A percentile compares a stretch with the other conserved stretches of the same genome.
Conservation (phyloP, 2,797 vertebrate genomes). For the Lerista edwardsae region DNA sequence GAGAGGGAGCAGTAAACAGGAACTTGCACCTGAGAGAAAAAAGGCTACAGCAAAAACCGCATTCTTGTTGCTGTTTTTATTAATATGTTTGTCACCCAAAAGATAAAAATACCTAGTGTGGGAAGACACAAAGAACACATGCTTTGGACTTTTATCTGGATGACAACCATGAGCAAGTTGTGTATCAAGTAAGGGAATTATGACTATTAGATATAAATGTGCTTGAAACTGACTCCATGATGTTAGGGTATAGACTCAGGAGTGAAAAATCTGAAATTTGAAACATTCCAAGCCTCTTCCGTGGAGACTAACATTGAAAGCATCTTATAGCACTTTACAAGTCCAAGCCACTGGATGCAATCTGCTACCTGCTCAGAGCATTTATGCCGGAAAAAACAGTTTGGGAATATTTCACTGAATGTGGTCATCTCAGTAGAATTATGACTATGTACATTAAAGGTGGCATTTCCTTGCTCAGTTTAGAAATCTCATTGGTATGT, state of each 20-base stretch:
- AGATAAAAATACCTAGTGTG: constrained; percentile 22
- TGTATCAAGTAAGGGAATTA: background rate
- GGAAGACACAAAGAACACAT: background rate
- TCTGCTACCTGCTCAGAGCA: background rate
- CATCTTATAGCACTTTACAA: background rate
- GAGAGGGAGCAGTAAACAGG: background rate
- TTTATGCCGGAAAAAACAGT: background rate
- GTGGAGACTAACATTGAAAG: background rate
- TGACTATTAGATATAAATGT: background rate
- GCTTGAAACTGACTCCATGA: background rate
- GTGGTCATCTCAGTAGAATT: background rate
- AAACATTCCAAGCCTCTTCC: background rate
- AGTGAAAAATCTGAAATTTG: background rate
- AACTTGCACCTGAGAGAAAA: background rate
- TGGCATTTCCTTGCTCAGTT: background rate
- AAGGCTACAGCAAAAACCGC: constrained; percentile 1
- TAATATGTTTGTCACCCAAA: constrained; percentile 35
- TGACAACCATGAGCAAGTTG: background rate
- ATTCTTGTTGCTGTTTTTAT: constrained; percentile 17
- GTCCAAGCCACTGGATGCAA: background rate
- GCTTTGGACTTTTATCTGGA: background rate
- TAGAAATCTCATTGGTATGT: background rate
- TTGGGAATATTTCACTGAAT: background rate
- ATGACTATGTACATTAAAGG: background rate
- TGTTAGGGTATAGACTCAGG: background rate